Evolutionary conservation across 64 coral and sea anemone species (phyloP), one percentile per base, ranked within the genome.

Genomic region (Montipora sp.): DNA sequence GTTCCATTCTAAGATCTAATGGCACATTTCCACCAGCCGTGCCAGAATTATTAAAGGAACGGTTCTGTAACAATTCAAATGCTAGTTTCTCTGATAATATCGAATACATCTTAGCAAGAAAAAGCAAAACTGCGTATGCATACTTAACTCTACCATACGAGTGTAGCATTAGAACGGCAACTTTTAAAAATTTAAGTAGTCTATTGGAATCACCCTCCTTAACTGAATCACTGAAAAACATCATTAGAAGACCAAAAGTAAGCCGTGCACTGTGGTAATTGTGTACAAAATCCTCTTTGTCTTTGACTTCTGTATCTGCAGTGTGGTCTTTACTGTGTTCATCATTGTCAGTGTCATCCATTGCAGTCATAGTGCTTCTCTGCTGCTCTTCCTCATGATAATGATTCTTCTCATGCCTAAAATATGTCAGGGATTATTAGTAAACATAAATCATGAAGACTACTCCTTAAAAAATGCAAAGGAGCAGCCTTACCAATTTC

Each of bases 51-150:
- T 83, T 83, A 53, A 83, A 83, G 7, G 1, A 60, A 15, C 51
- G 9, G 51, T 92, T 78, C 21, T 86, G 90, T 36, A 92, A 15
- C 14, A 83, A 10, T 67, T 92, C 80, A 92, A 92, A 92, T 47
- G 81, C 72, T 36, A 47, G 51, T 59, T 70, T 70, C 36, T 85
- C 68, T 20, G 50, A 48, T 57, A 92, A 71, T 43, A 92, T 92
- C 7, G 90, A 69, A 83, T 92, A 24, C 7, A 86, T 51, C 77
- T 92, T 85, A 57, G 81, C 80, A 19, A 92, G 58, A 86, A 92
- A 86, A 70, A 86, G 48, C 45, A 92, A 51, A 86, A 86, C 53
- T 78, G 78, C 90, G 77, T 86, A 86, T 50, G 90, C 66, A 71
- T 87, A 78, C 74, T 92, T 92, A 3, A 92, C 72, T 86, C 90